Evolutionary conservation across 1,140 invertebrate species (phyloP), one percentile per base, ranked within the genome.

Genomic region (Drosophila sechellia): DNA sequence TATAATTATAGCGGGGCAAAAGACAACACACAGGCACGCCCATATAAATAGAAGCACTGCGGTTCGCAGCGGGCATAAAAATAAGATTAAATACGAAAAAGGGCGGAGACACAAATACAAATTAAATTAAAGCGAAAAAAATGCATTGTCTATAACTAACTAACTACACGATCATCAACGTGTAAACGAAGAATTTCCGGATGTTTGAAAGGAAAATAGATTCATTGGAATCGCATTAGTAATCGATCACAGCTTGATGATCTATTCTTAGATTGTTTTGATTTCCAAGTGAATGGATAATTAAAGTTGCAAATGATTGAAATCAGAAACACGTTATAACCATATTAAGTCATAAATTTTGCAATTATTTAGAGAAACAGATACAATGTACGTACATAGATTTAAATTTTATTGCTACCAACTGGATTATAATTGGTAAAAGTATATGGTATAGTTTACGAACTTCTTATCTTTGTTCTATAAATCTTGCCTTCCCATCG

Each of bases 1-100:
- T 86, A 86, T 81, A 87, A 86, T 87, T 86, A 84, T 85, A 81
- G 76, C 73, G 42, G 68, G 68, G 39, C 81, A 72, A 61, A 81
- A 86, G 57, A 87, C 77, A 80, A 58, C 79, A 74, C 68, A 87
- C 65, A 68, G 70, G 34, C 75, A 76, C 80, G 79, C 78, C 74
- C 74, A 78, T 86, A 87, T 66, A 87, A 86, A 87, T 86, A 81
- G 83, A 72, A 53, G 22, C 63, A 42, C 15, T 27, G 25, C 34
- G 15, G 46, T 25, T 66, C 45, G 59, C 22, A 61, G 22, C 42
- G 58, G 58, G 59, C 22, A 31, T 61, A 48, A 61, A 43, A n/a
- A 46, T 43, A 40, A 17, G 40, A 40, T 5, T 10, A 6, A 10
- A 50, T 25, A 8, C 6, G 39, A 63, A 37, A 8, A 20, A 27